Base-by-base conservation (phyloP, 2,888 invertebrate species). In the Hymenopus coronatus region DNA sequence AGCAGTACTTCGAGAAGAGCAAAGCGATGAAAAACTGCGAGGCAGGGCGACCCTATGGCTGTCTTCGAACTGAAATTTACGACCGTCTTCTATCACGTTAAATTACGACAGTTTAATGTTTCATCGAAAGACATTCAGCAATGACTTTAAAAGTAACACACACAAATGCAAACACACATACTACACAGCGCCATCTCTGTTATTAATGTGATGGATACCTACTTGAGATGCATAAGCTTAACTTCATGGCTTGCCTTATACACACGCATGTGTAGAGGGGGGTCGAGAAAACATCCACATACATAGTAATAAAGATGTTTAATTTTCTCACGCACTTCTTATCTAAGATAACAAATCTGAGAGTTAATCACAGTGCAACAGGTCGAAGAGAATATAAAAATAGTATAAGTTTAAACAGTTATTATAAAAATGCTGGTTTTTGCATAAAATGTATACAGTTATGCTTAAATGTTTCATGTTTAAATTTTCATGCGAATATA, bases 11-110 rank as follows among this genome's bases (percentile, higher is more conserved):
- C 15, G 28, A 28, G 28, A 84, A 27, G 27, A 27, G 84, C 84
- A 27, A 83, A 14, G 14, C 84, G 84, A 46, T 20, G 20, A 25
- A 54, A 54, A 54, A 54, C 2, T 14, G 54, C 15, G 6, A 70
- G 20, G 20, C 15, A 20, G 54, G 20, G 54, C 20, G 25, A 70
- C 54, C 54, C 54, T 70, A 20, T 84, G 30, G 84, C 28, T 84
- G 84, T 84, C 84, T 84, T 84, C 84, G 84, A n/a, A 84, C 28
- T 25, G 28, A 30, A 84, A 84, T 84, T 84, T 84, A 84, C 84
- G 84, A 84, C 30, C 20, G 84, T 33, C 28, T 84, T 84, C 84
- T 84, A 84, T 33, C 84, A 28, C 28, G 84, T 30, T 84, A 84
- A 30, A 84, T 84, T 84, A 84, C 84, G 54, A 70, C 54, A 84